These are phyloP conservation scores for Pseudorectes ferrugineus DNA, from an alignment of 2,113 vertebrate genomes.

Conservation along the genomic window DNA sequence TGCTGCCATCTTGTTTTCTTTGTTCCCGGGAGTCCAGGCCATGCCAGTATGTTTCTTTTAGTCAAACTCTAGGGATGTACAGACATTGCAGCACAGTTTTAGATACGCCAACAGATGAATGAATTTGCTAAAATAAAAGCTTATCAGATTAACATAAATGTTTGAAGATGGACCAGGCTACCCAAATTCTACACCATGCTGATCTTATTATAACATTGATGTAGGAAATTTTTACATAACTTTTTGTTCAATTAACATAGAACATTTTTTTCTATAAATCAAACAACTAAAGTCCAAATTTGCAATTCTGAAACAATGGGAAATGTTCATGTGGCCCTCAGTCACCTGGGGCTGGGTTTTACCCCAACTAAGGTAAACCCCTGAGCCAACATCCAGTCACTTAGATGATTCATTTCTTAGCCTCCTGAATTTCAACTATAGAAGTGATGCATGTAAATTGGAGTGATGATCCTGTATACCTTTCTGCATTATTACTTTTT, in stretches of 20 bases:
- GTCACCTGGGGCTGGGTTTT: not conserved
- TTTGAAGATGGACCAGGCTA: not conserved
- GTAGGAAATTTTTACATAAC: not conserved
- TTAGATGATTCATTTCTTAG: not conserved
- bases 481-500: not conserved
- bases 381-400: not conserved
- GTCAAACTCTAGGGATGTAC: not conserved
- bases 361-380: not conserved
- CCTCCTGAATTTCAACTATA: not conserved
- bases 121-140: not conserved
- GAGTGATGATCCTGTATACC: not conserved
- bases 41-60: not conserved
- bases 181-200: not conserved
- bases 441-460: not conserved
- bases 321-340: not conserved
- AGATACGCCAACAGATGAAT: not conserved
- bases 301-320: not conserved
- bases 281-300: not conserved
- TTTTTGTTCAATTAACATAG: not conserved
- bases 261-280: not conserved
- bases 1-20: not conserved
- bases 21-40: not conserved
- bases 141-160: not conserved
- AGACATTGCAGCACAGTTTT: not conserved
- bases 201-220: not conserved